A percentile compares a stretch with the other conserved stretches of the same genome.
phyloP scores from a whole-genome alignment of 2,888 invertebrate species.

The Sinohyriopsis cumingii region DNA sequence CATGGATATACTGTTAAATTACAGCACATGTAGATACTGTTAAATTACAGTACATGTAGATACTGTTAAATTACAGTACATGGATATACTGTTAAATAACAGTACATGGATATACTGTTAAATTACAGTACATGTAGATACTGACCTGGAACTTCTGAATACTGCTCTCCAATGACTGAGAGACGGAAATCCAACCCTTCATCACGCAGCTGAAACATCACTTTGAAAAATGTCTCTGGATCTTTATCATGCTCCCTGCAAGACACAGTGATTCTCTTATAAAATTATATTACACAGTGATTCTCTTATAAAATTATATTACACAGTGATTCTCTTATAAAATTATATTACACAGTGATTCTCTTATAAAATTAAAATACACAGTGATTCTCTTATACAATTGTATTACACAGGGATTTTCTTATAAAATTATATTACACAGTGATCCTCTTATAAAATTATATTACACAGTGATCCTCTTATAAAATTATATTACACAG shows the following conservation, averaged over 20 bases:
- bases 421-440: no score
- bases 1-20: not conserved
- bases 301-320: no score
- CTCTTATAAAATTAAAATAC: no score
- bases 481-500: no score
- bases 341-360: not conserved
- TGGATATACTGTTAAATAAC: not conserved
- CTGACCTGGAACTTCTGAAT: slow-evolving; percentile 76
- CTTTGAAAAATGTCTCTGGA: slow-evolving; percentile 79
- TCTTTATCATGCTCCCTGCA: slow-evolving; percentile 84
- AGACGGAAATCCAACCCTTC: slow-evolving; percentile 76
- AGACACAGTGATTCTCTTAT: slow-evolving; percentile 4
- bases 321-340: not conserved
- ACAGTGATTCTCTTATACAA: not conserved
- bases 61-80: not conserved
- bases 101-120: not conserved
- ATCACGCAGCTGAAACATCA: slow-evolving; percentile 70
- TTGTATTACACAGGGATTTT: no score
- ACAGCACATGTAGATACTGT: no score
- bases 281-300: not conserved
- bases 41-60: no score
- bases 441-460: not conserved
- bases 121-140: not conserved
- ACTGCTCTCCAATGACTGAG: slow-evolving; percentile 78
- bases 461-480: no score